Base-by-base conservation (phyloP, 2,797 vertebrate species). In the Pelochelys cantorii region DNA sequence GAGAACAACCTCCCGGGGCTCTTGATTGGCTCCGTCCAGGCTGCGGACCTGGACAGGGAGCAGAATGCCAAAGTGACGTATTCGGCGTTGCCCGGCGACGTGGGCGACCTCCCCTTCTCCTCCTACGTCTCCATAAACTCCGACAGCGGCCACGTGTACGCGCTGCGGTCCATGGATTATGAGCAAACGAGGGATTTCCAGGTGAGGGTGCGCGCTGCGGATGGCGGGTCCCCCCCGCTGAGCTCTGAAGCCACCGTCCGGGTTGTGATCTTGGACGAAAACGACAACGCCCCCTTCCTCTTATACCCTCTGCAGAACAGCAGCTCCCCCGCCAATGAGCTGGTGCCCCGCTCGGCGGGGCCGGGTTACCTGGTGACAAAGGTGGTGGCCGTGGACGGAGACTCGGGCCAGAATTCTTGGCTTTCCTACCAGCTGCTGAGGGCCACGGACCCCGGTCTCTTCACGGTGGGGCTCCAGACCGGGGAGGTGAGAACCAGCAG, bases 31-130 rank as follows among this genome's bases (percentile, higher is more conserved):
- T 92, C 54, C 10, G 75, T 99, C 29, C 98, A 97, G 11, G 97
- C 98, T 3, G 97, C 96, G 14, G 98, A 99, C 37, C 1, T 91
- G 0, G 98, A 99, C 60, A 91, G 96, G 0, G 98, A 92, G 20
- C 95, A 96, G 52, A 99, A 99, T 17, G 98, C 98, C 23, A 97
- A 77, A 2, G 77, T 98, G 31, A 96, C 52, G 1, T 99, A 98
- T 88, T 95, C 95, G 0, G 94, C 99, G 10, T 87, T 97, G 86
- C 93, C 87, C 1, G 48, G 57, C 1, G 95, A 98, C 3, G 74
- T 95, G 25, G 95, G 97, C 60, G 97, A 97, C 34, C 94, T 94
- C 27, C 94, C 95, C 1, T 87, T 83, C 2, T 42, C 42, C 5
- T 42, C 42, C 42, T 42, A 42, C 42, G 42, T 42, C 42, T 97